A percentile compares a stretch with the other conserved stretches of the same genome.
Evolutionary conservation across 2,113 vertebrate genomes (phyloP).

Genomic region (Syngnathus floridae): DNA sequence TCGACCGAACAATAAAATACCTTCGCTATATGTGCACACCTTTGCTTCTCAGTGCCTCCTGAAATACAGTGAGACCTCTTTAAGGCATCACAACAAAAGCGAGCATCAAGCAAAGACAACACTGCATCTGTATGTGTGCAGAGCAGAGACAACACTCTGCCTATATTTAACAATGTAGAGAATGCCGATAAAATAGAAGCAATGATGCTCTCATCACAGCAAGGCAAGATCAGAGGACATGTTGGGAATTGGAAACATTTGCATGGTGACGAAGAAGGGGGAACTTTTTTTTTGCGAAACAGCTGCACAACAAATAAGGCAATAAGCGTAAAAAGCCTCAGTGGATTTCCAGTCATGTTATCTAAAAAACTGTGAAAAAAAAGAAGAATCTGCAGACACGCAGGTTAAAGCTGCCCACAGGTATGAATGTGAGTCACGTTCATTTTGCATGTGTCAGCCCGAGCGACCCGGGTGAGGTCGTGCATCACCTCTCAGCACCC

Average conservation of each 20-base stretch:
- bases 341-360: background rate
- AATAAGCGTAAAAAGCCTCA: constrained; percentile 5
- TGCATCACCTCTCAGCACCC: constrained; percentile 5
- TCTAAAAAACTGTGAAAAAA: background rate
- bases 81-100: background rate
- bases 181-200: constrained; percentile 23
- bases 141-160: background rate
- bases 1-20: too few species aligned
- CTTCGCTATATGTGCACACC: too few species aligned
- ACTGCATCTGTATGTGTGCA: background rate
- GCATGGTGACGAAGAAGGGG: constrained; percentile 8
- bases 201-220: constrained; percentile 30
- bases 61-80: background rate
- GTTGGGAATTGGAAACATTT: constrained; percentile 9
- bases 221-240: constrained; percentile 31
- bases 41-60: too few species aligned
- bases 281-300: constrained; percentile 10
- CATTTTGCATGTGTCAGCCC: background rate
- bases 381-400: background rate
- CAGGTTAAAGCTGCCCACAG: background rate
- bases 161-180: constrained; percentile 14
- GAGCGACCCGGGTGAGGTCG: background rate
- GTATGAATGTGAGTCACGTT: constrained; percentile 1
- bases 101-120: background rate
- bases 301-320: constrained; percentile 13